Evolutionary conservation across 2,797 vertebrate species (phyloP).

Genomic region (Eulemur rubriventer): DNA sequence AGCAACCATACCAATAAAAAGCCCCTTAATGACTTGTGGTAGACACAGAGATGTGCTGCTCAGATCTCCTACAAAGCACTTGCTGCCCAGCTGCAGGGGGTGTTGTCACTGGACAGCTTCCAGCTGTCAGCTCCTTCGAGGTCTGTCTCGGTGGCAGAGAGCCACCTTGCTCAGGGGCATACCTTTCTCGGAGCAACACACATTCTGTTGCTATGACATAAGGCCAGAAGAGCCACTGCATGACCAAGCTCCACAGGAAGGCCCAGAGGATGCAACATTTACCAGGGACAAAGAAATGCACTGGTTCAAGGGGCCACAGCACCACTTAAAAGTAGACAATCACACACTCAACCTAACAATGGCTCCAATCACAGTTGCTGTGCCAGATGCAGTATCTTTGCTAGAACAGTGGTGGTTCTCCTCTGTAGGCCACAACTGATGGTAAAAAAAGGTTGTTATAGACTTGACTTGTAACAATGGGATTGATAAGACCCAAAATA

Average conservation of each 20-base stretch:
- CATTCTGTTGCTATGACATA: neutral
- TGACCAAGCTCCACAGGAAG: neutral
- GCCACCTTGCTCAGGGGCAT: neutral
- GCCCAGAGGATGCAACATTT: neutral
- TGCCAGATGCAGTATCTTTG: neutral
- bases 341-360: neutral
- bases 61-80: neutral
- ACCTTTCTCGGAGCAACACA: neutral
- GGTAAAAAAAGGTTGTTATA: neutral
- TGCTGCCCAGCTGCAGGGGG: neutral
- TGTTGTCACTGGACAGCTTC: neutral
- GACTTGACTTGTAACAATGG: neutral
- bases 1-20: neutral
- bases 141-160: neutral
- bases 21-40: neutral
- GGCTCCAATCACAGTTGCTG: neutral
- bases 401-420: neutral
- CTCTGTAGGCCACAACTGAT: neutral
- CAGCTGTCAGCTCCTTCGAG: neutral
- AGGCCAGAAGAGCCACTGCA: neutral
- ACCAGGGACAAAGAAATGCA: neutral
- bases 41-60: neutral
- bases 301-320: neutral
- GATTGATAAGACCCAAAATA: neutral
- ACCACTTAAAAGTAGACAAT: neutral